Evolutionary conservation across 2,888 invertebrate genomes (phyloP), one percentile per base, ranked within the genome.

Genomic region (Fissipunctia ypsillon): DNA sequence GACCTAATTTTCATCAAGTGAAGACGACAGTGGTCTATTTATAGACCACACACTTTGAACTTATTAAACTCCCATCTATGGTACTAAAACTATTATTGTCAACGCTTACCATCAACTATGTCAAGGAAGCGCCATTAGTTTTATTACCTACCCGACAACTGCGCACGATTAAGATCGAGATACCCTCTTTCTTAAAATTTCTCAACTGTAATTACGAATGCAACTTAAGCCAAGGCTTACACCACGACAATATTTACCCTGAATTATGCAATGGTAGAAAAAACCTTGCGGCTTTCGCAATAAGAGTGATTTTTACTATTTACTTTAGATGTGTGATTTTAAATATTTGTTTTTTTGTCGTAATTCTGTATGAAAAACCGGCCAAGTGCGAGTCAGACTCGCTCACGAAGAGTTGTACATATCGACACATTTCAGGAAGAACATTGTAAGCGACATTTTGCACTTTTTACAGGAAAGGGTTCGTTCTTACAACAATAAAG

Each of bases 191-290:
- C 73, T 68, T 60, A 48, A 78, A 68, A 69, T 85, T 87, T 82
- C 81, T 64, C 72, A 87, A 83, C 71, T 45, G 22, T 52, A 78
- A 84, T 84, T 78, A 88, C 86, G 14, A 64, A 50, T 68, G 66
- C 68, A 77, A 81, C 77, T 60, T 48, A 52, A 75, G 60, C 45
- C 77, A 73, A 78, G 71, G 60, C 31, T 57, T 59, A 12, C 45
- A 4, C 35, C 10, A 41, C 66, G 74, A 76, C 57, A 77, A 72
- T 80, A 78, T 85, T 80, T 83, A 72, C 65, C 35, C 75, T 56
- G 16, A 64, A 78, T 79, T 83, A 52, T 73, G 69, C 73, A 83
- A 80, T 19, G 7, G 14, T 35, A 73, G 78, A 78, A 48, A 61
- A 76, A 75, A 69, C 71, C 57, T 77, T 76, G 74, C 19, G 3